These are phyloP conservation scores for Pteromalus puparum DNA, from an alignment of 1,140 invertebrate species.

Conservation along the genomic window DNA sequence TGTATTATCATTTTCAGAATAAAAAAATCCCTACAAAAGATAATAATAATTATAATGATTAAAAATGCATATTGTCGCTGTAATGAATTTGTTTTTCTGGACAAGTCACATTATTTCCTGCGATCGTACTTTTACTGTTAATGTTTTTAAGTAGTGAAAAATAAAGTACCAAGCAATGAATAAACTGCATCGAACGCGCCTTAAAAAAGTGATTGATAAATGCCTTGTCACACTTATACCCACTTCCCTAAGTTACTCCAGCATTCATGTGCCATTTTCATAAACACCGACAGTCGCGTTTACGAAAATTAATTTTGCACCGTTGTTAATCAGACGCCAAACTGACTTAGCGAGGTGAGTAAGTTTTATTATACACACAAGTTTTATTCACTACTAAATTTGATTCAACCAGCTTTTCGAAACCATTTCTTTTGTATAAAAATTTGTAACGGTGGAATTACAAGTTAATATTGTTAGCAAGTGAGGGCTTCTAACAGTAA, in stretches of 20 bases:
- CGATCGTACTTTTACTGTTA: background rate
- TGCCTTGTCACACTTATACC: constrained; percentile 75
- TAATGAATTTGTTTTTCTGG: background rate
- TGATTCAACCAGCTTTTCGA: constrained; percentile 24
- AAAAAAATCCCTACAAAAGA: too few relatives aligned
- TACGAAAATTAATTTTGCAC: constrained; percentile 43
- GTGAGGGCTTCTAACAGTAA: constrained; percentile 17
- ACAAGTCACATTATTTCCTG: background rate
- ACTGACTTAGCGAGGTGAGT: constrained; percentile 52
- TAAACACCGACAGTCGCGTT: constrained; percentile 41
- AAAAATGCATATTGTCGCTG: background rate
- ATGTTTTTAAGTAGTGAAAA: background rate
- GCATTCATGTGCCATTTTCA: constrained; percentile 47
- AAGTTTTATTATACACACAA: constrained; percentile 22
- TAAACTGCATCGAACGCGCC: background rate
- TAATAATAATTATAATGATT: background rate
- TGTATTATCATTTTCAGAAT: too few relatives aligned
- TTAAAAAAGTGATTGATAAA: background rate
- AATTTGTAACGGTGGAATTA: constrained; percentile 40
- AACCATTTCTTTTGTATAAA: constrained; percentile 2
- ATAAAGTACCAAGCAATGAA: background rate
- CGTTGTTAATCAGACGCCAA: constrained; percentile 42
- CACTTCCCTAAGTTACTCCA: constrained; percentile 68
- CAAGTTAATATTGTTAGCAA: constrained; percentile 32
- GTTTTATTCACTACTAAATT: constrained; percentile 30